Percentiles rank a stretch among this genome's conserved stretches.
phyloP scores from a whole-genome alignment of 2,888 invertebrate species.

The Thera obeliscata region DNA sequence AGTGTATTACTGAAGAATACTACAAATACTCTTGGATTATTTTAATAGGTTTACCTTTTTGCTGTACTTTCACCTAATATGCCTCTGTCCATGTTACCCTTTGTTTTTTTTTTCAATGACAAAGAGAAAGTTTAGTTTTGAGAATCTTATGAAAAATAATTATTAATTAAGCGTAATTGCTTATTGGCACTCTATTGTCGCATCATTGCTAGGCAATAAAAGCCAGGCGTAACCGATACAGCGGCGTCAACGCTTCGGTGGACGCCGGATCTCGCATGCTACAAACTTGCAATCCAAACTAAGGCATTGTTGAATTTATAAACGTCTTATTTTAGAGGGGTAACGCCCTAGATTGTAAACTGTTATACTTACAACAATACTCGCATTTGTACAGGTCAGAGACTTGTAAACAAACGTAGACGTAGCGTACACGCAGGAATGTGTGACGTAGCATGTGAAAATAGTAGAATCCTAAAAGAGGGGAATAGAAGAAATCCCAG shows the following conservation, averaged over 20 bases:
- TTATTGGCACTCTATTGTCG: too few relatives aligned
- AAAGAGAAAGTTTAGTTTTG: too few relatives aligned
- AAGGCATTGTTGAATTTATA: conserved; percentile 65
- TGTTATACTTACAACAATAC: conserved; percentile 71
- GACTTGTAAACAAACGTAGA: conserved; percentile 72
- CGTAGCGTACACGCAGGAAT: conserved; percentile 47
- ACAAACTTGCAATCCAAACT: conserved; percentile 70
- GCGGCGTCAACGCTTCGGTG: neutral
- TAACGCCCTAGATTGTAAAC: conserved; percentile 80
- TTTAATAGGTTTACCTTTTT: too few relatives aligned
- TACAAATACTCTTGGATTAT: too few relatives aligned
- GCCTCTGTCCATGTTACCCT: too few relatives aligned
- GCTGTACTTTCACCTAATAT: too few relatives aligned
- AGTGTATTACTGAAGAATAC: too few relatives aligned
- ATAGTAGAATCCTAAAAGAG: conserved; percentile 32
- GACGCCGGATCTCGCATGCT: conserved; percentile 28
- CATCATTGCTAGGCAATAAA: too few relatives aligned
- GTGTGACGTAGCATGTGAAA: conserved; percentile 49
- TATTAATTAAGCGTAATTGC: too few relatives aligned
- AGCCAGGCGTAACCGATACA: too few relatives aligned
- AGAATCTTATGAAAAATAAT: too few relatives aligned
- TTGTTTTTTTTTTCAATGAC: too few relatives aligned
- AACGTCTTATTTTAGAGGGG: conserved; percentile 74
- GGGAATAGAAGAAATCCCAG: conserved; percentile 7
- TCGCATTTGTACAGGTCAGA: conserved; percentile 72